Conservation (phyloP, 2,113 vertebrate genomes). For the Callospermophilus lateralis region DNA sequence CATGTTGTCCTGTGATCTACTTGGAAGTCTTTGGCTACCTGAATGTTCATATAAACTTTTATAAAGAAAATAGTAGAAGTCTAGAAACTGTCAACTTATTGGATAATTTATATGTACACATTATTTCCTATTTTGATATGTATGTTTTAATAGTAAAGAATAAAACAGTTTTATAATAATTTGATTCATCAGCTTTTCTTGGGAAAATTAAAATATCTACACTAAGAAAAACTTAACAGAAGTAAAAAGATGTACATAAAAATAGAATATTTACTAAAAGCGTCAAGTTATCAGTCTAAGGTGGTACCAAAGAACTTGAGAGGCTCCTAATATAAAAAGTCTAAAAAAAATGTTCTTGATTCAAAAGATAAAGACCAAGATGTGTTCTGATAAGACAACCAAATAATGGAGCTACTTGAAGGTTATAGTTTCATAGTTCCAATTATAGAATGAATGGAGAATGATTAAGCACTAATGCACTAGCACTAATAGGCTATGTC, state of each 20-base stretch:
- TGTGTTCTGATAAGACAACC: neutral
- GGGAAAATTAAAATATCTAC: neutral
- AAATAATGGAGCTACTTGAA: neutral
- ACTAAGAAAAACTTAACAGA: neutral
- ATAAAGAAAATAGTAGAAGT: neutral
- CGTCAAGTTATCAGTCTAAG: neutral
- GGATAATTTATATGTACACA: neutral
- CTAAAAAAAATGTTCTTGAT: neutral
- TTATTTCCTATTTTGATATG: neutral
- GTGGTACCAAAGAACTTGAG: neutral
- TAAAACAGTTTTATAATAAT: neutral
- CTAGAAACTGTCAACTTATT: neutral
- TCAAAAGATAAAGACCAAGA: neutral
- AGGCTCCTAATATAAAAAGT: neutral
- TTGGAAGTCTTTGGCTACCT: neutral
- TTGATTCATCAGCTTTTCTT: neutral
- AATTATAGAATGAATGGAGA: neutral
- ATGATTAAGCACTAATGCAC: neutral
- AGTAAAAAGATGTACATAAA: neutral
- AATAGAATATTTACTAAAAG: neutral
- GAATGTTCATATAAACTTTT: neutral
- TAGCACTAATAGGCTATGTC: neutral
- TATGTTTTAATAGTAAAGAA: constrained; percentile 11
- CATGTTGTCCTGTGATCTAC: neutral
- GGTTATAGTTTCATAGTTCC: neutral